phyloP scores from a whole-genome alignment of 2,797 vertebrate species.

The Meda fulgida region DNA sequence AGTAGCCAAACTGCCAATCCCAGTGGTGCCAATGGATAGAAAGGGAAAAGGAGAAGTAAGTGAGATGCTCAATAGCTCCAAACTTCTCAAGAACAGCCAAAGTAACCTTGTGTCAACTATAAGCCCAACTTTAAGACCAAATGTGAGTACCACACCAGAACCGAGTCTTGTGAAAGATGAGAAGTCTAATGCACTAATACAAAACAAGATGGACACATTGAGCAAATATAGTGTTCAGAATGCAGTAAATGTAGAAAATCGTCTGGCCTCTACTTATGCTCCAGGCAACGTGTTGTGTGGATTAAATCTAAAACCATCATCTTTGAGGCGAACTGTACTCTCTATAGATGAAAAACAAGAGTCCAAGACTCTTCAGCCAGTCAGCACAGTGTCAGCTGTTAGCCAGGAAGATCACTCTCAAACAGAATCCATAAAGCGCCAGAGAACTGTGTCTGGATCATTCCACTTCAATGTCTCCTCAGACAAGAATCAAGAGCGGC shows the following conservation, averaged over 20 bases:
- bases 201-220: conserved; percentile 56
- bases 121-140: neutral
- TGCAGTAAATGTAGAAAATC: conserved; percentile 31
- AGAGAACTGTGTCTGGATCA: conserved; percentile 67
- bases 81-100: conserved; percentile 32
- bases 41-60: conserved; percentile 45
- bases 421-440: conserved; percentile 56
- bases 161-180: conserved; percentile 4
- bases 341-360: conserved; percentile 32
- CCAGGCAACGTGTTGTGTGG: conserved; percentile 29
- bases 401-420: conserved; percentile 62
- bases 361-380: conserved; percentile 24
- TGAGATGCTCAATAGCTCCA: conserved; percentile 46
- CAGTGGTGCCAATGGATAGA: conserved; percentile 42
- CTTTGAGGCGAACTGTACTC: conserved; percentile 49
- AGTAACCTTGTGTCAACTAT: neutral
- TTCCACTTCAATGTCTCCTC: conserved; percentile 80
- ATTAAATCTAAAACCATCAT: conserved; percentile 48
- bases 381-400: conserved; percentile 30
- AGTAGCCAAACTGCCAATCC: conserved; percentile 34
- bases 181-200: conserved; percentile 45
- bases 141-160: conserved; percentile 1
- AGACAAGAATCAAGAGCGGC: conserved; percentile 72
- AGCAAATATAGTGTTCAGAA: conserved; percentile 49
- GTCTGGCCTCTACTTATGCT: conserved; percentile 6